These are phyloP conservation scores for Caenorhabditis sulstoni DNA, from an alignment of 2,888 invertebrate genomes.

Conservation along the genomic window DNA sequence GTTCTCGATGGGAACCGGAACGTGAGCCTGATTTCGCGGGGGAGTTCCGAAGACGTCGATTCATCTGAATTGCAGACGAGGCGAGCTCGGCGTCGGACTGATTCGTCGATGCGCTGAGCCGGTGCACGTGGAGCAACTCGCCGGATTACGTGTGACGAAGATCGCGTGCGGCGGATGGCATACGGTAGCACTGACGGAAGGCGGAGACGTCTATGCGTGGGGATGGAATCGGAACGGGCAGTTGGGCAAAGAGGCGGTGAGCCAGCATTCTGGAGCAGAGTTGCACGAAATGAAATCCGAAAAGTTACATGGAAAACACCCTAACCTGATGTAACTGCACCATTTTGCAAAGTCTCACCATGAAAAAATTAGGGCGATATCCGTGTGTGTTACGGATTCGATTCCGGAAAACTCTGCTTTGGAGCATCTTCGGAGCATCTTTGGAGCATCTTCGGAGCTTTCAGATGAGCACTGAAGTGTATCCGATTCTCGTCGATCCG, in stretches of 20 bases:
- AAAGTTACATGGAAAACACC: no score
- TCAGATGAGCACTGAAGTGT: conserved; percentile 37
- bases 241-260: conserved; percentile 42
- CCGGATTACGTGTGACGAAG: conserved; percentile 40
- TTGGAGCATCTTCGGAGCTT: no score
- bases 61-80: conserved; percentile 38
- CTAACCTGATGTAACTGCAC: no score
- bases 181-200: conserved; percentile 33
- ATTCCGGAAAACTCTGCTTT: no score
- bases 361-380: no score
- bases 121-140: conserved; percentile 48
- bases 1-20: conserved; percentile 59
- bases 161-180: conserved; percentile 57
- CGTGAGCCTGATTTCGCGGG: conserved; percentile 23
- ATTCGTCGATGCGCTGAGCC: conserved; percentile 6
- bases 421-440: no score
- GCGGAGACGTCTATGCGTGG: conserved; percentile 47
- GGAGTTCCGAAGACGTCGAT: not conserved
- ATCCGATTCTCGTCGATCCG: conserved; percentile 30
- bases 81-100: conserved; percentile 55
- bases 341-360: no score
- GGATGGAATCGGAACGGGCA: conserved; percentile 58
- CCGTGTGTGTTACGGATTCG: no score
- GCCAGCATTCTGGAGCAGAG: not conserved
- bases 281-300: no score